Base-by-base conservation (phyloP, 2,113 vertebrate species). In the Charina bottae region DNA sequence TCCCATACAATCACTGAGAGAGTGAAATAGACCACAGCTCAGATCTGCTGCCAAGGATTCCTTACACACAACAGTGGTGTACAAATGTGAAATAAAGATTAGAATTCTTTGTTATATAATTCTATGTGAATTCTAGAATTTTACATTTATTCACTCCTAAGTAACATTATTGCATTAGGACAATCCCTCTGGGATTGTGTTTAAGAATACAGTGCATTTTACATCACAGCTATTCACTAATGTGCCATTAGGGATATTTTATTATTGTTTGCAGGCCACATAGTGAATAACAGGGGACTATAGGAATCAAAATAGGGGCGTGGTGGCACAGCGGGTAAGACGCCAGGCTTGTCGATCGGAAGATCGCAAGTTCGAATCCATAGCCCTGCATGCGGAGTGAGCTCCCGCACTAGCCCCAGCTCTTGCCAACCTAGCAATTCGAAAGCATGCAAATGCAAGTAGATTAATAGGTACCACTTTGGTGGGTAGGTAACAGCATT, bases 171-270 rank as follows among this genome's bases (percentile, higher is more conserved):
- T 88, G 33, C 78, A 78, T 58, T 26, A 58, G 59, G 49, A 37
- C 68, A 88, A 56, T 49, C 4, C 28, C 53, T 78, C 64, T 83
- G 64, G 55, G 55, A 33, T 37, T 83, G 86, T 88, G 42, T 83
- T 59, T 88, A 88, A 46, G 15, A 88, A 83, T 88, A 83, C 68
- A 60, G 23, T 37, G 26, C 11, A 55, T 13, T 53, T 55, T 68
- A 60, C 42, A 92, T 60, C 53, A 91, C 55, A 83, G 42, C 26
- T 58, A 83, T 53, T 88, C 28, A 19, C 87, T 92, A 92, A 92
- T 62, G 21, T 83, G 56, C 21, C 37, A 87, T 92, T 12, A 19
- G 72, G n/a, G 87, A 88, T 46, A 88, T 33, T 53, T 89, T 83
- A 92, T 68, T 37, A 59, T 89, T 92, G 68, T 78, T 88, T 53